A percentile compares a stretch with the other conserved stretches of the same genome.
phyloP scores from a whole-genome alignment of 1,140 invertebrate genomes.

The Drosophila ogumai region DNA sequence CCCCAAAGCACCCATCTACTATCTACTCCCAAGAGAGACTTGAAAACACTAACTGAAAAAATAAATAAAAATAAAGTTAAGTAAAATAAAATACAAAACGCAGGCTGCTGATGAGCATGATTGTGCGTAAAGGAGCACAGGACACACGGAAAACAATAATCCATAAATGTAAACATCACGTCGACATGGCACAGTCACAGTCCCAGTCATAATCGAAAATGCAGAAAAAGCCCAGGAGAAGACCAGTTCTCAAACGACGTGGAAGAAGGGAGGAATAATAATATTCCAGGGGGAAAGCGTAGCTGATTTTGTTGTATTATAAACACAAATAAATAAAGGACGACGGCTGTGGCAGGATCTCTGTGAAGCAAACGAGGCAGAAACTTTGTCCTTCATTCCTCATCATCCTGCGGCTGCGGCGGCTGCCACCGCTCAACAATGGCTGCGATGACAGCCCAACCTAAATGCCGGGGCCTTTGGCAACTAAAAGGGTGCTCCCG shows the following conservation, averaged over 20 bases:
- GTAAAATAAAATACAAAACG: slow-evolving; percentile 16
- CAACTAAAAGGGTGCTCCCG: slow-evolving; percentile 66
- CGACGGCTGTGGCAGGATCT: slow-evolving; percentile 66
- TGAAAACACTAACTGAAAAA: slow-evolving; percentile 10
- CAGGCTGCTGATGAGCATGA: slow-evolving; percentile 67
- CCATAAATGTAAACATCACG: slow-evolving; percentile 82
- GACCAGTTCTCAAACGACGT: slow-evolving; percentile 62
- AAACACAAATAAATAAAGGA: slow-evolving; percentile 84
- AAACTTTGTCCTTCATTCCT: slow-evolving; percentile 56
- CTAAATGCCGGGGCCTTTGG: slow-evolving; percentile 56
- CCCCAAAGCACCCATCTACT: not conserved
- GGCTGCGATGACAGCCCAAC: slow-evolving; percentile 79
- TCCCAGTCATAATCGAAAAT: slow-evolving; percentile 51
- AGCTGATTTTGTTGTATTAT: slow-evolving; percentile 84
- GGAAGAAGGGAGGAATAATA: slow-evolving; percentile 17
- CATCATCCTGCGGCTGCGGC: slow-evolving; percentile 69
- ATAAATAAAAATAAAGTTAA: slow-evolving; percentile 20
- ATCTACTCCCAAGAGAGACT: not conserved
- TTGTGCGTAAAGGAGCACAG: slow-evolving; percentile 70
- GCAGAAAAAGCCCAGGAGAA: slow-evolving; percentile 9
- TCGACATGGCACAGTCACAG: slow-evolving; percentile 62
- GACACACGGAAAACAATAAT: slow-evolving; percentile 79
- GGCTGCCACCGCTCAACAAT: slow-evolving; percentile 54
- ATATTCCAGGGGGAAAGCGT: slow-evolving; percentile 66
- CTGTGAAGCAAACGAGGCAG: slow-evolving; percentile 64